Base-by-base conservation (phyloP, 2,797 vertebrate genomes). In the Microchirus variegatus region DNA sequence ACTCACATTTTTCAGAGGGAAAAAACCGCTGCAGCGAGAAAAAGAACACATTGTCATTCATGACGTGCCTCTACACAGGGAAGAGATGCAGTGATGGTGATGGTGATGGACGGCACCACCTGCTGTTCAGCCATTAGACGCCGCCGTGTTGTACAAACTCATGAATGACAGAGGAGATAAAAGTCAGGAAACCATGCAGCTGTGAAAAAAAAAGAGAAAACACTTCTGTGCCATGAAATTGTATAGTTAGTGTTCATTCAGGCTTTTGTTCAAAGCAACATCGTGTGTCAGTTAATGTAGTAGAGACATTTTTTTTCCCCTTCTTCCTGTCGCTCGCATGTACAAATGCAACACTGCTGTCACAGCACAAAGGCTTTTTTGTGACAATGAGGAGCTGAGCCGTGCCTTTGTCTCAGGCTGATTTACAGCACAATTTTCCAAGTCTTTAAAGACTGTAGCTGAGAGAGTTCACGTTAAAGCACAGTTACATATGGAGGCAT, bases 161-260 rank as follows among this genome's bases (percentile, higher is more conserved):
- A 48, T 9, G n/a, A 35, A 15, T n/a, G n/a, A 45, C 22, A 22
- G 22, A 17, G 63, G 12, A 15, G 13, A 26, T 14, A 10, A 43
- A 70, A 66, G 59, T 46, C 0, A 15, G 41, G 59, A 43, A 80
- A 37, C 52, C 49, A 74, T 0, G 7, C 46, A 72, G 76, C 73
- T 72, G 70, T 73, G 63, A 78, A 71, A 75, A 53, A 35, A 6
- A 7, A 44, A 5, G 13, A 72, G 53, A 77, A 59, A 73, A 75
- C 73, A 72, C 71, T 64, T 40, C 41, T 77, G 85, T 86, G 83
- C 83, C 83, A 85, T 85, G 53, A 56, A 76, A 58, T 52, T 72
- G 71, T 63, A 47, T 15, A 50, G 57, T 65, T 47, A 42, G 12
- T 58, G 68, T 67, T 35, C 58, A 46, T 40, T 9, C 45, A 31